Evolutionary conservation across 2,888 invertebrate genomes (phyloP).

Genomic region (Linnaemya tessellans): DNA sequence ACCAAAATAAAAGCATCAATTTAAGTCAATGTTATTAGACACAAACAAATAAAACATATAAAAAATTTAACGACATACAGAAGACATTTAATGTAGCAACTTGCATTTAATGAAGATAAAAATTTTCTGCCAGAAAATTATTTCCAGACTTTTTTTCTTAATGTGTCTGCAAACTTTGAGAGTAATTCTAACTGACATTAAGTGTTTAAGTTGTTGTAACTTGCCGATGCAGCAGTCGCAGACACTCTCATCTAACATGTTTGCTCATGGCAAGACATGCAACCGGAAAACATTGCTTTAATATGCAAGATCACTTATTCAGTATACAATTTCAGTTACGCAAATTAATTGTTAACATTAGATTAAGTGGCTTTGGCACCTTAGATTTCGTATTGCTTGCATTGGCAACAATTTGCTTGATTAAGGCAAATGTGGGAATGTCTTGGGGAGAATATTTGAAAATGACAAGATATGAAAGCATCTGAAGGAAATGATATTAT

Average conservation of each 20-base stretch:
- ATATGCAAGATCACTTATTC: slow-evolving; percentile 49
- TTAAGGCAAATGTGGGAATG: neutral
- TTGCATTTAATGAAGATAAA: slow-evolving; percentile 14
- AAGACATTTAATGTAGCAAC: slow-evolving; percentile 22
- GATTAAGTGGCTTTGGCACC: slow-evolving; percentile 43
- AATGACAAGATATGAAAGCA: neutral
- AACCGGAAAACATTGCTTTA: slow-evolving; percentile 63
- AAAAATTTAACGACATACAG: slow-evolving; percentile 1
- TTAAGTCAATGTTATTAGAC: slow-evolving; percentile 38
- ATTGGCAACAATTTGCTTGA: slow-evolving; percentile 34
- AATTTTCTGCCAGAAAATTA: neutral
- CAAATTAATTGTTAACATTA: slow-evolving; percentile 43
- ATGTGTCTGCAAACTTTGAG: slow-evolving; percentile 19
- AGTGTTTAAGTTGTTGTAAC: slow-evolving; percentile 23
- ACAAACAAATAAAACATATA: neutral
- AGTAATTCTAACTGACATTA: slow-evolving; percentile 62
- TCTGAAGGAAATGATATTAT: neutral
- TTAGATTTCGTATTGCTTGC: neutral
- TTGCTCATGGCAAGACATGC: slow-evolving; percentile 58
- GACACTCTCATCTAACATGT: slow-evolving; percentile 15
- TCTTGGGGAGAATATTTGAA: neutral
- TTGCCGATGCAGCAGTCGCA: slow-evolving; percentile 12
- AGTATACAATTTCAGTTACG: slow-evolving; percentile 40
- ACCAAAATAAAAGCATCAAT: neutral
- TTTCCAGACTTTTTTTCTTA: neutral